These are phyloP conservation scores for Anthoscopus minutus DNA, from an alignment of 2,113 vertebrate species.

Conservation along the genomic window DNA sequence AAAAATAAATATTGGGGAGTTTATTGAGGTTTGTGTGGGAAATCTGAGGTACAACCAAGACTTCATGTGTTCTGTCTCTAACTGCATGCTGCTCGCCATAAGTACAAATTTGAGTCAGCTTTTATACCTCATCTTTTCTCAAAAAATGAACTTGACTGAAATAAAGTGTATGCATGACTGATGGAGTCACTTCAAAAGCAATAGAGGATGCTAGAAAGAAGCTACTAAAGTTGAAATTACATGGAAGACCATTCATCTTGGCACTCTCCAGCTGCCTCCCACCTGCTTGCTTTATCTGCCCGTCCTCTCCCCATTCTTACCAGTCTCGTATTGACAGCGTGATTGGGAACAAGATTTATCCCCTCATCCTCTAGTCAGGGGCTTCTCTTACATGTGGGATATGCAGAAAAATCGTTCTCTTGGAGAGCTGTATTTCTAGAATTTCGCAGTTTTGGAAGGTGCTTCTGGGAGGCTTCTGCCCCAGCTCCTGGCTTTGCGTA, in stretches of 20 bases:
- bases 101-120: neutral
- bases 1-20: neutral
- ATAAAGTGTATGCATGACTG: neutral
- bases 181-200: neutral
- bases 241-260: neutral
- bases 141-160: neutral
- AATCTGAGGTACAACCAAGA: neutral
- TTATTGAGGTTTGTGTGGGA: neutral
- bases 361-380: neutral
- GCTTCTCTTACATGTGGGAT: neutral
- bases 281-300: neutral
- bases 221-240: neutral
- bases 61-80: neutral
- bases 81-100: neutral
- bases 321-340: no score
- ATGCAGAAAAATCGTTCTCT: neutral
- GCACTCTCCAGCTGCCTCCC: neutral
- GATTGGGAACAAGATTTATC: accelerated
- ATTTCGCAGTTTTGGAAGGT: neutral
- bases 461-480: neutral
- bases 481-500: neutral
- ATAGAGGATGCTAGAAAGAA: neutral
- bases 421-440: neutral
- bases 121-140: neutral
- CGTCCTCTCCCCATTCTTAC: accelerated